Evolutionary conservation across 2,797 vertebrate genomes (phyloP).

Genomic region (Acropternis orthonyx): DNA sequence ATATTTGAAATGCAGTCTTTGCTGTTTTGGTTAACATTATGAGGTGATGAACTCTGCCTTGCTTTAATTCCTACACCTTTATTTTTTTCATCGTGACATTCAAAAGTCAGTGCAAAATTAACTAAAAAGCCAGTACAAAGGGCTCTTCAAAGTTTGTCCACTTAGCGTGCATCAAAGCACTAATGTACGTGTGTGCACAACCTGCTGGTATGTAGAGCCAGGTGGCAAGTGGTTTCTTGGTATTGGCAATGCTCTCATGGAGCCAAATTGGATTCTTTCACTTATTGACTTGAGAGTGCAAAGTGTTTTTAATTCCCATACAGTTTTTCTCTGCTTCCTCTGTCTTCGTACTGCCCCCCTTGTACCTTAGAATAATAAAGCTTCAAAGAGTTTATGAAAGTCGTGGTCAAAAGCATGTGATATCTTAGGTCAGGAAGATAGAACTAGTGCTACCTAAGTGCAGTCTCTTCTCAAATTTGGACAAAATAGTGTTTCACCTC

Average conservation of each 20-base stretch:
- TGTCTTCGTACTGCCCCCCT: not conserved
- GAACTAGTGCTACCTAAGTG: not conserved
- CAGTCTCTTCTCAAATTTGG: not conserved
- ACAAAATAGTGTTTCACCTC: not conserved
- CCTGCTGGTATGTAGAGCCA: not conserved
- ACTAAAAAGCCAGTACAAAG: not conserved
- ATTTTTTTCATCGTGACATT: not conserved
- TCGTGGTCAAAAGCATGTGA: rapidly evolving
- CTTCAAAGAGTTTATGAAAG: not conserved
- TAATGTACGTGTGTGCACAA: not conserved
- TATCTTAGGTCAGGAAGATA: not conserved
- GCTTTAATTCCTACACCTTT: not conserved
- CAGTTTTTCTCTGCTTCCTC: not conserved
- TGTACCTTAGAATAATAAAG: not conserved
- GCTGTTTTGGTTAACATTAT: not conserved
- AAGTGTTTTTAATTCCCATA: not conserved
- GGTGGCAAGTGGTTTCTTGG: not conserved
- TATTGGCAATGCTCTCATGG: not conserved
- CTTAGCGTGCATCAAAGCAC: not conserved
- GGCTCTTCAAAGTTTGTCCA: not conserved
- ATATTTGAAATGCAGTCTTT: not conserved
- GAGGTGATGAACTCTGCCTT: not conserved
- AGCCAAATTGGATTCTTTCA: not conserved
- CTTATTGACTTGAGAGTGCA: not conserved
- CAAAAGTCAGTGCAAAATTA: not conserved